A percentile compares a stretch with the other conserved stretches of the same genome.
Conservation (phyloP, 2,888 invertebrate genomes). For the Macrosiphum euphorbiae region DNA sequence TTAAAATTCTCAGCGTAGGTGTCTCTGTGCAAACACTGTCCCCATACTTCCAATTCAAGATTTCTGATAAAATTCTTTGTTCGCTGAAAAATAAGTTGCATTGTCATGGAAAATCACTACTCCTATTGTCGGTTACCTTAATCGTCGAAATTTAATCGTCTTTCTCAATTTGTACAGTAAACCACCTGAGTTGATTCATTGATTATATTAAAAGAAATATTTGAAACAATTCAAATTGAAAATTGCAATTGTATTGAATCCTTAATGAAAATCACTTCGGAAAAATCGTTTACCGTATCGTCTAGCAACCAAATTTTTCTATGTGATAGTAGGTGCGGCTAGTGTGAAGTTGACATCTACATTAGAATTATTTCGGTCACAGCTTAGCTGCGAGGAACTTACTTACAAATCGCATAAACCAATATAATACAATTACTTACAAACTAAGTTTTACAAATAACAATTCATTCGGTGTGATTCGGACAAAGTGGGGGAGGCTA, state of each 20-base stretch:
- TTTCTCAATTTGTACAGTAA: not conserved
- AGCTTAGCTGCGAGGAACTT: not conserved
- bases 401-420: not conserved
- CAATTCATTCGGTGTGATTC: not conserved
- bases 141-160: not conserved
- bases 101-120: not conserved
- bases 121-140: not conserved
- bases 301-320: not conserved
- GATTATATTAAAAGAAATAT: not conserved
- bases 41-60: not conserved
- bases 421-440: not conserved
- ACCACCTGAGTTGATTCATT: not conserved
- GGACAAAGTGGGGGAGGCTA: not conserved
- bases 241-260: not conserved
- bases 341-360: not conserved
- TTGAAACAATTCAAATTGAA: not conserved
- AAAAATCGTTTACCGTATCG: not conserved
- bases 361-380: not conserved
- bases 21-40: not conserved
- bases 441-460: not conserved
- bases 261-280: not conserved
- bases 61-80: not conserved
- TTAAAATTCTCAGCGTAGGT: not conserved
- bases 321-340: not conserved
- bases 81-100: not conserved